Percentiles rank a stretch among this genome's conserved stretches.
These are phyloP conservation scores for Cheilosia soror DNA, from an alignment of 2,888 invertebrate genomes.

Conservation along the genomic window DNA sequence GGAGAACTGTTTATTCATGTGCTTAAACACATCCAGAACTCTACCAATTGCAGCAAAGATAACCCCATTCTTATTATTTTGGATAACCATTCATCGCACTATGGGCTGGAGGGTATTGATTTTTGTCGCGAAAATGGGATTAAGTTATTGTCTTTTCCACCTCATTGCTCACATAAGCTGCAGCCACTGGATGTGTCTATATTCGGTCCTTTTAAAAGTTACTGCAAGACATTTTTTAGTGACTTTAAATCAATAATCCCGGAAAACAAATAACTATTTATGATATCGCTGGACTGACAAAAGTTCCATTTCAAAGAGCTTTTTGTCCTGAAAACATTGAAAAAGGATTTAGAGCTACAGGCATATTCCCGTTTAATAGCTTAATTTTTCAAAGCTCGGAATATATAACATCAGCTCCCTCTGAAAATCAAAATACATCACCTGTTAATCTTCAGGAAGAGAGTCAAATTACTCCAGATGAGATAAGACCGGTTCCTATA, in stretches of 20 bases:
- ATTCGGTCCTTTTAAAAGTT: no score
- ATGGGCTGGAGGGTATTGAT: no score
- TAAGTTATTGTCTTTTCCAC: not conserved
- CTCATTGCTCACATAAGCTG: no score
- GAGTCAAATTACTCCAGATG: not conserved
- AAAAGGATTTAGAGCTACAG: not conserved
- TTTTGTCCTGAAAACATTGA: constrained; percentile 10
- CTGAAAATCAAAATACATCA: no score
- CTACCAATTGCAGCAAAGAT: constrained; percentile 6
- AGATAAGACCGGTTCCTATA: constrained; percentile 5
- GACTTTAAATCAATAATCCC: not conserved
- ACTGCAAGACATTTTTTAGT: constrained; percentile 4
- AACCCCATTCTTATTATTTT: constrained; percentile 12
- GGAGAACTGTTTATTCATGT: constrained; percentile 12
- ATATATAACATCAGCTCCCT: no score
- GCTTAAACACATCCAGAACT: constrained; percentile 1
- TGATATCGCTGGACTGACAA: constrained; percentile 4
- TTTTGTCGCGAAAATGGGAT: not conserved
- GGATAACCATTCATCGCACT: constrained; percentile 2
- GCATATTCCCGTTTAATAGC: not conserved
- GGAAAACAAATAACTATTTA: not conserved
- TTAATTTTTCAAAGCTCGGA: no score
- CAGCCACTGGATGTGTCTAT: not conserved
- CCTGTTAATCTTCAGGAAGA: no score
- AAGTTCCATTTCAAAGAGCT: constrained; percentile 1